Evolutionary conservation across 2,888 invertebrate genomes (phyloP), one percentile per base, ranked within the genome.

Genomic region (Thelaira solivaga): DNA sequence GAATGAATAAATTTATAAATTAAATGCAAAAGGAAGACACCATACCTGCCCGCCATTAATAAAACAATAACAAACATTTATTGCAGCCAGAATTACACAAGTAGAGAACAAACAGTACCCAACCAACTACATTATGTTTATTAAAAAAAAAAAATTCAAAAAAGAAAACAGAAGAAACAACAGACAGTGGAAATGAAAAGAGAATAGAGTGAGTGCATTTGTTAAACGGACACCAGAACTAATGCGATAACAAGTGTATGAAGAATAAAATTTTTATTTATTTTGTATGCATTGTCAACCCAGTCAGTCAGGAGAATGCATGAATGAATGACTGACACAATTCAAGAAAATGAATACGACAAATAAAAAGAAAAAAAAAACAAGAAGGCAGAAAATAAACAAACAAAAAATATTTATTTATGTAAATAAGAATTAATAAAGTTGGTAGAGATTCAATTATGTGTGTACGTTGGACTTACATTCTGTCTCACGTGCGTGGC

Each of bases 21-120:
- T 41, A 49, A 61, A 61, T 71, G 69, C 76, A 80, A 34, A 47
- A 74, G 64, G 43, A 36, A 62, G 36, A 62, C 76, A 80, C n/a
- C n/a, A n/a, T n/a, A n/a, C n/a, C n/a, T n/a, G n/a, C 81, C 81
- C 81, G 81, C 81, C 80, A 81, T 81, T 84, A 83, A 83, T 82
- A 81, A 81, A 82, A 84, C 77, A 65, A 68, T 62, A 82, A 81
- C 53, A 65, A 77, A 61, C 51, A 39, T 79, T 62, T 64, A 49
- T 47, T 64, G 62, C 62, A 18, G 7, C 10, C 7, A 47, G 76
- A 65, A 68, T 47, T 76, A 81, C 73, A 67, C 59, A 76, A 81
- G 43, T 67, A 74, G 57, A 72, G 65, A 68, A 47, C 67, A 39
- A 13, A 39, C 7, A n/a, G 16, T 6, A 26, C 26, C 26, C 6